Base-by-base conservation (phyloP, 2,113 vertebrate genomes). In the Hucho hucho region DNA sequence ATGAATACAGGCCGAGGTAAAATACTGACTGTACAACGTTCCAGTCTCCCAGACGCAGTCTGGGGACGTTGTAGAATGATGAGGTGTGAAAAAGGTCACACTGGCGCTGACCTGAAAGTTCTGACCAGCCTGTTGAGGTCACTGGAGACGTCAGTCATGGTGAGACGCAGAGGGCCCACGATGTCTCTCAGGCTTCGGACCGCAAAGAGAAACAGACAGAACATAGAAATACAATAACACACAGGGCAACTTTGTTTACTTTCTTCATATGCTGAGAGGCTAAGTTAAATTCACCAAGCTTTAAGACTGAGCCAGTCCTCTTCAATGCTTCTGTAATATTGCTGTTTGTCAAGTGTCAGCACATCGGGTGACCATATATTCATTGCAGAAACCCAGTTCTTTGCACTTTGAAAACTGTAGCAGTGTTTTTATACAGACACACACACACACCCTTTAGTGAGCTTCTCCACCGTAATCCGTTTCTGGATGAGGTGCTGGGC, bases 401-500 rank as follows among this genome's bases (percentile, higher is more conserved):
- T 53, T 53, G 49, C 9, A 11, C 37, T 43, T 43, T 43, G 37
- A 43, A 43, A 43, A 43, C 9, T 9, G 9, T 43, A 11, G 37
- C 16, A 18, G 49, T 53, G 49, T 53, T 49, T 49, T 16, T 1
- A 49, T 6, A 47, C 4, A 32, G 6, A 64, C 32, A 67, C 26
- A 64, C 25, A 61, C 83, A 94, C 96, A 82, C 81, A 99, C 98
- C 84, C 92, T 92, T 93, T 94, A 75, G 79, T 93, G 78, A 99
- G 92, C 74, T 96, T 97, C 89, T 98, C 96, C 86, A 97, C 93
- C 22, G 95, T 91, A 0, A 99, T 98, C 71, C 93, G 88, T 86
- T 90, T 98, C 91, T 96, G 96, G 81, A 99, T 97, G 84, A 95
- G 88, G 68, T 93, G 93, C 90, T 97, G 96, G 79, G 96, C 92